Conservation (phyloP, 2,797 vertebrate genomes). For the Danio aesculapii region DNA sequence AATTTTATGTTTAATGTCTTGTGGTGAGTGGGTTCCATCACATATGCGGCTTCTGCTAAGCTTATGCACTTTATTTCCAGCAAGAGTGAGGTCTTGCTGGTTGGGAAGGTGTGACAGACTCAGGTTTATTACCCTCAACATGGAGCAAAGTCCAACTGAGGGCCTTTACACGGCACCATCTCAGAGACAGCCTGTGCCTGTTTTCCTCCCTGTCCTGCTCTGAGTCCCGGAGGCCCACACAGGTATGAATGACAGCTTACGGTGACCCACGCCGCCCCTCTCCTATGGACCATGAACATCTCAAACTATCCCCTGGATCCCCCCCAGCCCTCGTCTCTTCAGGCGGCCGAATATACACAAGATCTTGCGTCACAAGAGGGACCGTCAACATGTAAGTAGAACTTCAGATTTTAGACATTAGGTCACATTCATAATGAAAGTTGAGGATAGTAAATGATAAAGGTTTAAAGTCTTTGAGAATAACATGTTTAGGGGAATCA, state of each 20-base stretch:
- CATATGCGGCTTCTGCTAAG: neutral
- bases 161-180: constrained; percentile 73
- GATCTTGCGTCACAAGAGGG: constrained; percentile 64
- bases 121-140: constrained; percentile 77
- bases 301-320: constrained; percentile 62
- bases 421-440: no score
- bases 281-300: constrained; percentile 70
- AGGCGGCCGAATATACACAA: constrained; percentile 54
- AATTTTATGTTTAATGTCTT: neutral
- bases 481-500: no score
- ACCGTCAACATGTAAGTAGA: constrained; percentile 77
- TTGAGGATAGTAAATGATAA: neutral
- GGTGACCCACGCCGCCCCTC: constrained; percentile 54
- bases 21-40: neutral
- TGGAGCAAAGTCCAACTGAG: constrained; percentile 78
- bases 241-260: constrained; percentile 64
- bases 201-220: constrained; percentile 57
- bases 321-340: constrained; percentile 57
- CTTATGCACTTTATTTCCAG: neutral
- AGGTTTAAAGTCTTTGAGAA: neutral
- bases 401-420: neutral
- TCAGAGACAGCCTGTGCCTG: constrained; percentile 58
- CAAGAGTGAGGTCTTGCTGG: constrained; percentile 47
- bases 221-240: constrained; percentile 56
- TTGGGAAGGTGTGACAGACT: constrained; percentile 80